A percentile compares a stretch with the other conserved stretches of the same genome.
Conservation (phyloP, 2,113 vertebrate genomes). For the Diphyllodes magnificus region DNA sequence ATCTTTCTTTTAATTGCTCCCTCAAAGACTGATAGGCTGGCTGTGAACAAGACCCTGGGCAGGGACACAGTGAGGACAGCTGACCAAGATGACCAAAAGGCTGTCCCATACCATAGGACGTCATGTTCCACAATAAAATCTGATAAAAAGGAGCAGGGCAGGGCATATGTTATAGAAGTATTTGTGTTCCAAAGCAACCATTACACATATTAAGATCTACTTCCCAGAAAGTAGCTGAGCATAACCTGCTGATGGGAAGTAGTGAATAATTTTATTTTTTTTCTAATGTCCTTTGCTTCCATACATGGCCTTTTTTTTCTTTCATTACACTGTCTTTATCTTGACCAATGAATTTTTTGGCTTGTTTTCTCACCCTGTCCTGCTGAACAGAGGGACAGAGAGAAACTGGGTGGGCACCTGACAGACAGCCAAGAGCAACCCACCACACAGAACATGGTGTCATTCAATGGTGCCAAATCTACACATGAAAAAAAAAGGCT, state of each 20-base stretch:
- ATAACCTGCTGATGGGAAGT: not conserved
- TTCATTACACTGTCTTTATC: not conserved
- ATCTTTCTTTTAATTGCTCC: not conserved
- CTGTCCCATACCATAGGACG: not conserved
- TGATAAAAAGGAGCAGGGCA: not conserved
- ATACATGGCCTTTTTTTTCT: not conserved
- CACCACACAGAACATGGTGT: not conserved
- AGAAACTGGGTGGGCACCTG: not conserved
- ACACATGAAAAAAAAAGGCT: not conserved
- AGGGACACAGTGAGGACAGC: not conserved
- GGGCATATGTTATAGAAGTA: fast-evolving
- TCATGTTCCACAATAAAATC: not conserved
- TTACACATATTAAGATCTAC: not conserved
- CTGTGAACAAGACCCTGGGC: not conserved
- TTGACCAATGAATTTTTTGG: not conserved
- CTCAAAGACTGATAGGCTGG: not conserved
- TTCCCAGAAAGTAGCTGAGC: not conserved
- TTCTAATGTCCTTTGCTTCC: not conserved
- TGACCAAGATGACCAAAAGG: not conserved
- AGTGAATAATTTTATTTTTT: not conserved
- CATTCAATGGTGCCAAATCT: not conserved
- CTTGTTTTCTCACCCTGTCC: not conserved
- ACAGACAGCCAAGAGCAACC: not conserved
- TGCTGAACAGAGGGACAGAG: not conserved
- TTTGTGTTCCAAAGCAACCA: not conserved